Conservation (phyloP, 2,113 vertebrate genomes). For the Madoqua kirkii region DNA sequence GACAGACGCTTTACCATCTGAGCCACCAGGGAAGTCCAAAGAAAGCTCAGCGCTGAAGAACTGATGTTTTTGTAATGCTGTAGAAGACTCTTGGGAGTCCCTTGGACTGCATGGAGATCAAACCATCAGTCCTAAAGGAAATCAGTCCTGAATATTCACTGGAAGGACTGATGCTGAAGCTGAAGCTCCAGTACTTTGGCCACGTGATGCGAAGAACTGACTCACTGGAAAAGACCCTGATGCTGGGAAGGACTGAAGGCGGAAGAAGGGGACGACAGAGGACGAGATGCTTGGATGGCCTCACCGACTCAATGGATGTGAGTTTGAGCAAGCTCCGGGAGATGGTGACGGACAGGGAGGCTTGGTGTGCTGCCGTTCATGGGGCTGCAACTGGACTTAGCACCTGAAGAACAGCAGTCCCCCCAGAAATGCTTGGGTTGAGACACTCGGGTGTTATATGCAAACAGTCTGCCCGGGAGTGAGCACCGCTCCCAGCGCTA, state of each 20-base stretch:
- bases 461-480: accelerated
- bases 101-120: background rate
- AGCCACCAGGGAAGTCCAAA: too few relatives aligned
- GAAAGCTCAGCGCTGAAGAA: background rate
- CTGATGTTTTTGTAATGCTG: background rate
- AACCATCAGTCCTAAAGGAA: background rate
- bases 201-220: background rate
- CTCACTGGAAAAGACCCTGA: background rate
- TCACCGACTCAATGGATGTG: background rate
- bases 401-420: background rate
- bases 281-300: background rate
- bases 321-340: background rate
- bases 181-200: background rate
- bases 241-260: background rate
- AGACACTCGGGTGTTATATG: accelerated
- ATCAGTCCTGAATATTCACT: background rate
- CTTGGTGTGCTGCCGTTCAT: background rate
- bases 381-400: background rate
- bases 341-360: background rate
- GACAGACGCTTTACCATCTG: too few relatives aligned
- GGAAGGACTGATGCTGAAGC: background rate
- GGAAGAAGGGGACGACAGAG: background rate
- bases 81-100: background rate
- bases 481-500: accelerated
- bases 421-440: accelerated